Evolutionary conservation across 2,797 vertebrate genomes (phyloP).

Genomic region (Coregonus ussuriensis): DNA sequence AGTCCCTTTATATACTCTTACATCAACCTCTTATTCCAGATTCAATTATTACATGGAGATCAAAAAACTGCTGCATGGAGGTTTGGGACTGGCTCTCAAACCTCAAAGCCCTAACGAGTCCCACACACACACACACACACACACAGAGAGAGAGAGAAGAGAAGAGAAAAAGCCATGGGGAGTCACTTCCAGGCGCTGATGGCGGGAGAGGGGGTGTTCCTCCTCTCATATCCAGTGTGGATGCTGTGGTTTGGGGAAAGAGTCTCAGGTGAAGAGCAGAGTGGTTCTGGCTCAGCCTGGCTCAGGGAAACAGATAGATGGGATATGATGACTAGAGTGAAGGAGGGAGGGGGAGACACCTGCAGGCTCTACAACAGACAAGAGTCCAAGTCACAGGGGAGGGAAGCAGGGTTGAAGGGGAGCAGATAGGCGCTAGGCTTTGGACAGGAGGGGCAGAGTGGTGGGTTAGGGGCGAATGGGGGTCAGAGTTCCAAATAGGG

Average conservation of each 20-base stretch:
- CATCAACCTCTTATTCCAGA: not conserved
- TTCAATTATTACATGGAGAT: slow-evolving; percentile 69
- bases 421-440: too few species aligned
- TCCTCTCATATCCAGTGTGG: slow-evolving; percentile 60
- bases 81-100: slow-evolving; percentile 48
- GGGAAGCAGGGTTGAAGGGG: not conserved
- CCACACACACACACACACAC: slow-evolving; percentile 54
- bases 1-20: slow-evolving; percentile 57
- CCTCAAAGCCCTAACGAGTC: slow-evolving; percentile 57
- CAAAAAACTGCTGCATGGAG: slow-evolving; percentile 52
- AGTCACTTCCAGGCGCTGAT: slow-evolving; percentile 40
- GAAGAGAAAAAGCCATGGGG: slow-evolving; percentile 42
- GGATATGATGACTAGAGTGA: slow-evolving; percentile 28
- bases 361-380: too few species aligned
- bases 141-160: slow-evolving; percentile 31
- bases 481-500: not conserved
- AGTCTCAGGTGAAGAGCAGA: slow-evolving; percentile 68
- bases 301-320: slow-evolving; percentile 55
- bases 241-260: slow-evolving; percentile 48
- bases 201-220: slow-evolving; percentile 40
- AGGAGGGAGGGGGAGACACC: not conserved
- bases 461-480: too few species aligned
- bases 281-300: slow-evolving; percentile 57
- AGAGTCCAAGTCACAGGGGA: too few species aligned
- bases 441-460: too few species aligned